Evolutionary conservation across 2,888 invertebrate species (phyloP).

Genomic region (Synergus gifuensis): DNA sequence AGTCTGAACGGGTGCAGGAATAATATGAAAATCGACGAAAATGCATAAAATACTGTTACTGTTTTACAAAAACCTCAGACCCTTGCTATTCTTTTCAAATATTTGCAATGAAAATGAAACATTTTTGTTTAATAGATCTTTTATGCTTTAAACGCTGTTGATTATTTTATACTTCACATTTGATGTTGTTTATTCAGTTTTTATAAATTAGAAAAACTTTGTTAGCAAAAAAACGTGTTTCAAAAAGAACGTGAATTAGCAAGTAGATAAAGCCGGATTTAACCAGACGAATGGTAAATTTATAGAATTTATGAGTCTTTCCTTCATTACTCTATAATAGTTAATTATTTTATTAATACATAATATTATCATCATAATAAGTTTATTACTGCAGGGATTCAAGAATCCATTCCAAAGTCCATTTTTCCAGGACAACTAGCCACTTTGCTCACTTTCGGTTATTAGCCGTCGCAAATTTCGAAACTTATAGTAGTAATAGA

Average conservation of each 20-base stretch:
- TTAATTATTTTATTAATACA: background rate
- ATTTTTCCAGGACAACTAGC: too few species aligned
- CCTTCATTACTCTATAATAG: background rate
- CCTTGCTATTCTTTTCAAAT: background rate
- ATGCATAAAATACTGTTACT: slow-evolving; percentile 17
- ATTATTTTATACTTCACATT: background rate
- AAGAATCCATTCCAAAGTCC: too few species aligned
- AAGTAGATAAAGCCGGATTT: slow-evolving; percentile 1
- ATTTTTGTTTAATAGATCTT: background rate
- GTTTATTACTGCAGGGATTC: too few species aligned
- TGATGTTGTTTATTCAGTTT: background rate
- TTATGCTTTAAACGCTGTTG: background rate
- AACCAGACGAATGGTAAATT: background rate
- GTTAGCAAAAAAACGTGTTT: too few species aligned
- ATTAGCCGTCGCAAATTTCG: too few species aligned
- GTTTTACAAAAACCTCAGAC: background rate
- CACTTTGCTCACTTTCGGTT: too few species aligned
- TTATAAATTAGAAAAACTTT: too few species aligned
- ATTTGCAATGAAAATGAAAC: background rate
- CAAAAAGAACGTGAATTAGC: background rate
- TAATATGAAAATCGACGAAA: slow-evolving; percentile 35
- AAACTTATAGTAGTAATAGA: too few species aligned
- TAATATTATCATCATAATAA: too few species aligned
- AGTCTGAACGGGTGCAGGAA: slow-evolving; percentile 10
- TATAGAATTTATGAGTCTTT: background rate